Conservation (phyloP, 2,113 vertebrate species). For the Platysternon megacephalum region DNA sequence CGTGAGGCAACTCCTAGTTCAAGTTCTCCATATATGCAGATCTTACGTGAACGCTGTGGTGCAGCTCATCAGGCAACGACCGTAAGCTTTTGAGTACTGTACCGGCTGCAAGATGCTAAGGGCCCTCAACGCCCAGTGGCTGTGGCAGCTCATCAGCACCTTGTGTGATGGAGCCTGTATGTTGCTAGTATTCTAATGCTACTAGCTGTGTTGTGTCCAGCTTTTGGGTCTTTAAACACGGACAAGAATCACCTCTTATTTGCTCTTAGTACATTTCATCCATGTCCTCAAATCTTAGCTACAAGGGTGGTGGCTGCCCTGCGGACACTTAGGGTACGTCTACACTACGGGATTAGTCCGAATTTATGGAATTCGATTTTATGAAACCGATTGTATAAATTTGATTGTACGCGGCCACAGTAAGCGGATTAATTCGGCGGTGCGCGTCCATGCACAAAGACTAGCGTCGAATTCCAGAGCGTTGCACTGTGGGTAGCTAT, state of each 20-base stretch:
- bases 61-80: neutral
- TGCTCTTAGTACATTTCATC: neutral
- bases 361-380: too few relatives aligned
- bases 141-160: neutral
- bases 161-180: neutral
- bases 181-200: neutral
- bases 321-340: neutral
- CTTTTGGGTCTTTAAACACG: neutral
- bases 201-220: neutral
- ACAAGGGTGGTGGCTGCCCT: neutral
- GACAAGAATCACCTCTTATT: neutral
- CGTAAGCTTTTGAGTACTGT: neutral
- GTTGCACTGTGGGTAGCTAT: too few relatives aligned
- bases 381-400: too few relatives aligned
- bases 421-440: too few relatives aligned
- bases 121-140: neutral
- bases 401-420: too few relatives aligned
- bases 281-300: neutral
- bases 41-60: neutral
- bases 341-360: too few relatives aligned
- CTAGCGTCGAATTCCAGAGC: too few relatives aligned
- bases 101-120: neutral
- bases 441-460: too few relatives aligned
- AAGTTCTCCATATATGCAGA: neutral
- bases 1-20: neutral